Evolutionary conservation across 2,797 vertebrate species (phyloP).

Genomic region (Tapera naevia): DNA sequence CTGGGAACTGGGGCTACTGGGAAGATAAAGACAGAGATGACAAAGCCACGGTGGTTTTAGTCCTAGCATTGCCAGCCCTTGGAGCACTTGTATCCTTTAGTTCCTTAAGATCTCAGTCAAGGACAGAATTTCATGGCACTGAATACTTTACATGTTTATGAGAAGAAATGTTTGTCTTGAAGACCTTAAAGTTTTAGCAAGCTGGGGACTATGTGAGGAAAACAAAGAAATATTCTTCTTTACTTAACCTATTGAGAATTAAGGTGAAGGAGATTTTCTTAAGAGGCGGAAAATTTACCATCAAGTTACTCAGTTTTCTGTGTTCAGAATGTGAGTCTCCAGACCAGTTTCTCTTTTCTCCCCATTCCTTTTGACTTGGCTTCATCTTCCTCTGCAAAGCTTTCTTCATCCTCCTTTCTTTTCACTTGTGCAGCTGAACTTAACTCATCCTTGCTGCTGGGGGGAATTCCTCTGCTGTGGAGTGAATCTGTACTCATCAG

Average conservation of each 20-base stretch:
- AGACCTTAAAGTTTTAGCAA: neutral
- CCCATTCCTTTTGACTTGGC: neutral
- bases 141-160: neutral
- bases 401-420: neutral
- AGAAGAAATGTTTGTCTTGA: neutral
- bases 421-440: neutral
- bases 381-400: neutral
- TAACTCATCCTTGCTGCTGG: fast-evolving
- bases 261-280: neutral
- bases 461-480: neutral
- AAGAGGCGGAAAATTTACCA: neutral
- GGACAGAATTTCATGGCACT: neutral
- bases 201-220: neutral
- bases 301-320: neutral
- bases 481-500: neutral
- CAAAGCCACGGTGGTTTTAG: neutral
- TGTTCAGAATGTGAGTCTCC: neutral
- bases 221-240: neutral
- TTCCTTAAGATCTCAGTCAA: neutral
- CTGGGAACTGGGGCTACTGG: neutral
- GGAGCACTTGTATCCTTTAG: neutral
- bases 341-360: neutral
- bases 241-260: neutral
- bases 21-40: neutral
- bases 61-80: neutral